Evolutionary conservation across 1,140 invertebrate genomes (phyloP).

Genomic region (Liolophura sinensis): DNA sequence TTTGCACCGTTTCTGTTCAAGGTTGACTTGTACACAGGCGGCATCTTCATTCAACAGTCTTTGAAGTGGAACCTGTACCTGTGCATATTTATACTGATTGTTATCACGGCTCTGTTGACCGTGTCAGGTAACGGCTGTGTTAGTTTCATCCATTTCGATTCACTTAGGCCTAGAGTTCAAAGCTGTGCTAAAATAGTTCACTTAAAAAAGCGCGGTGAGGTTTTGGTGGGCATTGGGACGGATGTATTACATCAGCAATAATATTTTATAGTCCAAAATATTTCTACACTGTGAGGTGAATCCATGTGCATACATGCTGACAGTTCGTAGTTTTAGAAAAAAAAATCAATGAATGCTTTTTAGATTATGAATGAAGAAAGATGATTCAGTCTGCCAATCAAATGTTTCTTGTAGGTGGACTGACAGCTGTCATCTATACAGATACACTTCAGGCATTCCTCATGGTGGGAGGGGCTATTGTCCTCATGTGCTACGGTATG

Average conservation of each 20-base stretch:
- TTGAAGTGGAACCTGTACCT: constrained; percentile 59
- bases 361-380: not conserved
- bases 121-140: constrained; percentile 26
- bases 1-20: not conserved
- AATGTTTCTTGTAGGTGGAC: constrained; percentile 48
- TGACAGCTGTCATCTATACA: constrained; percentile 64
- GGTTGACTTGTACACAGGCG: constrained; percentile 29
- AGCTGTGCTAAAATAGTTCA: too few species aligned
- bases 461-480: constrained; percentile 59
- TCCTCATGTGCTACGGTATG: constrained; percentile 53
- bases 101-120: constrained; percentile 58
- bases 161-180: too few species aligned
- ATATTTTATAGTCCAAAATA: too few species aligned
- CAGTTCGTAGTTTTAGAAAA: not conserved
- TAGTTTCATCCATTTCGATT: not conserved
- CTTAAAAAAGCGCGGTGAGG: too few species aligned
- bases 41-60: constrained; percentile 61
- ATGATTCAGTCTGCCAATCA: not conserved
- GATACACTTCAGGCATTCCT: constrained; percentile 62
- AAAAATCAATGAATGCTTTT: too few species aligned
- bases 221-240: too few species aligned
- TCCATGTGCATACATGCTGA: too few species aligned
- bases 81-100: constrained; percentile 52
- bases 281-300: too few species aligned
- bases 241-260: too few species aligned